A percentile compares a stretch with the other conserved stretches of the same genome.
Evolutionary conservation across 1,140 invertebrate genomes (phyloP).

Genomic region (Drosophila ohnishii): DNA sequence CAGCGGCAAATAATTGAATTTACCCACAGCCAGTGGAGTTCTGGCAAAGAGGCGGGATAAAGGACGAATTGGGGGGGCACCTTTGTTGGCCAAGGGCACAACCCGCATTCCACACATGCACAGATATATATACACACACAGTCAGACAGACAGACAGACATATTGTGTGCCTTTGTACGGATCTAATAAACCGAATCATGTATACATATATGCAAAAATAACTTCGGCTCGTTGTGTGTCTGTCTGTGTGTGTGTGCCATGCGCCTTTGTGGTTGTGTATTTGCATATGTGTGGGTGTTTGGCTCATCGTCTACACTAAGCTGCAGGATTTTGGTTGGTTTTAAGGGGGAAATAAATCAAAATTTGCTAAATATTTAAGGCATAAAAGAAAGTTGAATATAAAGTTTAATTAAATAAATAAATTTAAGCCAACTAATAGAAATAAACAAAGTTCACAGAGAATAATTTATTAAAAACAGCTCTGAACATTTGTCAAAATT

Average conservation of each 20-base stretch:
- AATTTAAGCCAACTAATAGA: background rate
- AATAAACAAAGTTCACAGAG: no score
- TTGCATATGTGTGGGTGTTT: slow-evolving; percentile 41
- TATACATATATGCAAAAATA: slow-evolving; percentile 75
- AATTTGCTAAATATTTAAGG: background rate
- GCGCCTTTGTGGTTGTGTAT: slow-evolving; percentile 32
- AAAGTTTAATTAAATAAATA: background rate
- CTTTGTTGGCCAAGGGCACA: slow-evolving; percentile 40
- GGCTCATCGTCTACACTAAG: slow-evolving; percentile 39
- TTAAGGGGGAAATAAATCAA: slow-evolving; percentile 13
- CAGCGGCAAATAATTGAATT: slow-evolving; percentile 79
- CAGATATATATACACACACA: slow-evolving; percentile 13
- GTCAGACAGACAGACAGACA: slow-evolving; percentile 28
- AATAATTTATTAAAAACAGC: no score
- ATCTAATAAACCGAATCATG: slow-evolving; percentile 79
- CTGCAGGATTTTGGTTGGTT: slow-evolving; percentile 6
- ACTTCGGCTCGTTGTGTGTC: slow-evolving; percentile 55
- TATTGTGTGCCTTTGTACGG: slow-evolving; percentile 75
- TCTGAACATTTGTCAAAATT: no score
- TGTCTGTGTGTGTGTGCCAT: slow-evolving; percentile 7
- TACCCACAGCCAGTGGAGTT: slow-evolving; percentile 60
- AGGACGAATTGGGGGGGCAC: slow-evolving; percentile 1
- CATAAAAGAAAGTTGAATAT: background rate
- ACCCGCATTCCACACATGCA: slow-evolving; percentile 46
- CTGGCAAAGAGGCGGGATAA: background rate